Evolutionary conservation across 2,113 vertebrate genomes (phyloP), one percentile per base, ranked within the genome.

Genomic region (Dermatemys mawii): DNA sequence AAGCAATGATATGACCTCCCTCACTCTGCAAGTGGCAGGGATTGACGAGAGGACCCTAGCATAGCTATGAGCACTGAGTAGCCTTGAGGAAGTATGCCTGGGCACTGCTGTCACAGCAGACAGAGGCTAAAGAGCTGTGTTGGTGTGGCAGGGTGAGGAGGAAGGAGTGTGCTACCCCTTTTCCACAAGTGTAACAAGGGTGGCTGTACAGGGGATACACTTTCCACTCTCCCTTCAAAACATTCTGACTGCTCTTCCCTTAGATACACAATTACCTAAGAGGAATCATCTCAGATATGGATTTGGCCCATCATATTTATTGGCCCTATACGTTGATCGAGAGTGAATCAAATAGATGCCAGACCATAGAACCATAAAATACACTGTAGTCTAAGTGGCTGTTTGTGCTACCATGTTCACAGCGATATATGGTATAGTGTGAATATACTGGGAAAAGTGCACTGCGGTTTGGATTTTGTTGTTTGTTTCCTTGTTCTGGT

Each of bases 401-500:
- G 24, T 2, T 5, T 94, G 78, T 17, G 84, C 46, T 32, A 2
- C 48, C 1, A 0, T 5, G 51, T 48, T 11, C 0, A 0, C 35
- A 11, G n/a, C 14, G 17, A 12, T 78, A 35, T 2, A 1, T 12
- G 22, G 41, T 63, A 29, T 11, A 10, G 29, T 5, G 86, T 35
- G 32, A 60, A 60, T 60, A 60, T 60, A 60, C 49, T 84, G 50
- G 2, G 3, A 5, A 21, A 29, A 6, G 0, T 7, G 2, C 1
- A 0, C 29, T 80, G 55, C 13, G 92, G 17, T 88, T 91, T 88
- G 48, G 19, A 84, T 94, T 93, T 49, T 93, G 92, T 35, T 73
- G 50, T 63, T 93, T 91, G 27, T 60, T 84, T 84, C 44, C 41
- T 54, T 90, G 26, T 81, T 73, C 87, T 54, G 96, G 93, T 94